These are phyloP conservation scores for Cydia amplana DNA, from an alignment of 1,140 invertebrate genomes.

Conservation along the genomic window DNA sequence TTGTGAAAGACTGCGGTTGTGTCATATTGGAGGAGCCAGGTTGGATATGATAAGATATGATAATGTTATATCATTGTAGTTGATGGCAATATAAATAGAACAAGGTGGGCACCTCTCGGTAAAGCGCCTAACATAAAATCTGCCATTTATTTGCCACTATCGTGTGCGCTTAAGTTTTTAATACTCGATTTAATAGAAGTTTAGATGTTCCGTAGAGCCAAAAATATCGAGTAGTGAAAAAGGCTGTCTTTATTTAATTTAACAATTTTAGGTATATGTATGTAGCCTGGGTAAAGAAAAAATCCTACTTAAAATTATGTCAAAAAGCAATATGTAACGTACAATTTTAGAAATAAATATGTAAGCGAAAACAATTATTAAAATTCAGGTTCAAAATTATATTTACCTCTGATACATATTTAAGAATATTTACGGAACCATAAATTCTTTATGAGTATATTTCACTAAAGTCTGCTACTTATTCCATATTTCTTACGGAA, in stretches of 20 bases:
- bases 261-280: constrained; percentile 1
- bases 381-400: constrained; percentile 21
- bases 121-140: no score
- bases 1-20: constrained; percentile 19
- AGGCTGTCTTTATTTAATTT: constrained; percentile 6
- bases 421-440: constrained; percentile 12
- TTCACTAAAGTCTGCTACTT: neutral
- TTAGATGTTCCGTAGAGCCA: constrained; percentile 7
- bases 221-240: neutral
- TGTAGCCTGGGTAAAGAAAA: neutral
- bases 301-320: constrained; percentile 17
- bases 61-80: neutral
- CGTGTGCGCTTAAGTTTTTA: neutral
- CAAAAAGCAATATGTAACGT: constrained; percentile 28
- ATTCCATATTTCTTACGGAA: neutral
- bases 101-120: neutral
- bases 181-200: constrained; percentile 7
- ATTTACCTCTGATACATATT: constrained; percentile 16
- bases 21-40: neutral
- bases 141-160: neutral
- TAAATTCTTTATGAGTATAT: neutral
- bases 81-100: neutral
- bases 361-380: constrained; percentile 24
- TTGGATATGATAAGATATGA: neutral
- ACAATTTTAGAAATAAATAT: constrained; percentile 28